phyloP scores from a whole-genome alignment of 2,888 invertebrate species.

The Macaria notata region DNA sequence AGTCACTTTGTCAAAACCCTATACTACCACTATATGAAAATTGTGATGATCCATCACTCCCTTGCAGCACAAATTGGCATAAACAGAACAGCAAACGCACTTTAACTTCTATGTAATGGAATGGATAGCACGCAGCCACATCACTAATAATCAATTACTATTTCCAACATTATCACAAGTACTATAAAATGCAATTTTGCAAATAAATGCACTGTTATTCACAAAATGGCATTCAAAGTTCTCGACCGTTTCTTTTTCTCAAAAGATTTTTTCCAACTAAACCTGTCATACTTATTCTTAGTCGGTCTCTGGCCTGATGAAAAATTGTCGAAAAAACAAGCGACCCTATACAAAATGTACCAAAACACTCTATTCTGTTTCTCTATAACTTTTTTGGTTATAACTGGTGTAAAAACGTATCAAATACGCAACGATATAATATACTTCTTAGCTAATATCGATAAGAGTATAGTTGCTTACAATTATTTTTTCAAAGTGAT shows the following conservation, averaged over 20 bases:
- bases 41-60: no score
- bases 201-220: background rate
- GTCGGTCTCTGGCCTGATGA: conserved; percentile 64
- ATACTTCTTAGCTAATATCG: conserved; percentile 52
- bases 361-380: conserved; percentile 44
- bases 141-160: no score
- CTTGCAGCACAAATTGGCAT: no score
- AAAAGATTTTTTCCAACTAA: conserved; percentile 56
- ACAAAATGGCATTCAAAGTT: conserved; percentile 36
- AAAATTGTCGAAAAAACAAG: conserved; percentile 36
- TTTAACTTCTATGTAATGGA: no score
- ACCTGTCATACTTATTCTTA: conserved; percentile 55
- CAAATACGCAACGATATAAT: conserved; percentile 42
- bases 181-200: no score
- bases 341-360: conserved; percentile 50
- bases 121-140: no score
- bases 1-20: no score
- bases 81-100: no score
- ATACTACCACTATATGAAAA: no score
- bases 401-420: conserved; percentile 54
- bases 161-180: no score
- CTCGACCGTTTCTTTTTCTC: conserved; percentile 34
- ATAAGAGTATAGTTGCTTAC: conserved; percentile 54
- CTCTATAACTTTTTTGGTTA: conserved; percentile 43
- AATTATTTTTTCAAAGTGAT: conserved; percentile 58